Evolutionary conservation across 2,888 invertebrate species (phyloP), one percentile per base, ranked within the genome.

Genomic region (Leptopterna dolabrata): DNA sequence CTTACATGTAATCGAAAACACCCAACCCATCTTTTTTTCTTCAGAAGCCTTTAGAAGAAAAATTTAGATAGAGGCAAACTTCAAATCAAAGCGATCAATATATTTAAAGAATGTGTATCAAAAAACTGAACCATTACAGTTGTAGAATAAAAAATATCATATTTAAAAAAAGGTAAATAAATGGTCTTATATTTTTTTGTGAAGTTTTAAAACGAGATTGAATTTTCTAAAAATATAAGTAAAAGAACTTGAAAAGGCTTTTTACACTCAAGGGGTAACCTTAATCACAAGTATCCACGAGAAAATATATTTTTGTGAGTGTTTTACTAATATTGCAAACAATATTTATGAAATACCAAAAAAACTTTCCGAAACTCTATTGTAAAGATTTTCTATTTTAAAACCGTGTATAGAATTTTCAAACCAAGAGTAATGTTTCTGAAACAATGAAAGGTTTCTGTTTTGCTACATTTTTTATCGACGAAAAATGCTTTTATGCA

Each of bases 121-220:
- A 78, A 78, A 36, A 78, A 78, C 47, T 78, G 45, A 45, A 78
- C 78, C 78, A 78, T 78, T 78, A 78, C 78, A 78, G 43, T 78
- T 78, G 27, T 41, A 73, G 73, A 55, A 51, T n/a, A 41, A 63
- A n/a, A 19, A 83, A 83, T 83, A 83, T 83, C 83, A 83, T 70
- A 36, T 36, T 70, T 30, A 55, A 63, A 70, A 83, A 41, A 78
- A 19, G 7, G 7, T 4, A 36, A 36, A 36, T 36, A 36, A 83
- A 70, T 70, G 63, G 63, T 70, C 83, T 83, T 86, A 86, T 86
- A 86, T 86, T 76, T 85, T 81, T 85, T 85, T 85, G 76, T 85
- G 76, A 85, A 73, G 76, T 85, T 45, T 27, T 76, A 45, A 82
- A 85, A 47, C 47, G 76, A 55, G 19, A 80, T 30, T 45, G 76